phyloP scores from a whole-genome alignment of 2,113 vertebrate species.

The Seriola dumerili region DNA sequence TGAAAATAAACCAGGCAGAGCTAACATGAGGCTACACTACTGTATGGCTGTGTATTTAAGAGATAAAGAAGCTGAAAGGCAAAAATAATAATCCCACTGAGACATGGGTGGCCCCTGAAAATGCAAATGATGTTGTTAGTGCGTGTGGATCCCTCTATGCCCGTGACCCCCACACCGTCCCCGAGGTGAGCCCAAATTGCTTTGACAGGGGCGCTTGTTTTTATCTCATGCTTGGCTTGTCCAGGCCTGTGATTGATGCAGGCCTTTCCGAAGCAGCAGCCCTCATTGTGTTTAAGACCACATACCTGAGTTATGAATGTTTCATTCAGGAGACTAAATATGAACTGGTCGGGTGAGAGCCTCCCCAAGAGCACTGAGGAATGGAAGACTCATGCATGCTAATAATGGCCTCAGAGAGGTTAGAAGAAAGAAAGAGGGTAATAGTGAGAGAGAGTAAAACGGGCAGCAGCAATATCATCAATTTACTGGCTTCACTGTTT shows the following conservation, averaged over 20 bases:
- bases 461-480: not conserved
- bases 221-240: slow-evolving; percentile 71
- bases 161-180: slow-evolving; percentile 34
- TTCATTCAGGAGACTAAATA: slow-evolving; percentile 79
- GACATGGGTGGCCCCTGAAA: slow-evolving; percentile 44
- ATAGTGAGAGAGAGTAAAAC: slow-evolving; percentile 25
- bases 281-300: slow-evolving; percentile 79
- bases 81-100: slow-evolving; percentile 59
- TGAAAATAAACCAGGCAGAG: slow-evolving; percentile 71
- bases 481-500: slow-evolving; percentile 19
- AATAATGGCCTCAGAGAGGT: slow-evolving; percentile 60
- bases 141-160: slow-evolving; percentile 26
- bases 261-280: slow-evolving; percentile 61
- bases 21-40: slow-evolving; percentile 35
- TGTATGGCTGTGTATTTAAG: slow-evolving; percentile 57
- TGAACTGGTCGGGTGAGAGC: slow-evolving; percentile 64
- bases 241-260: slow-evolving; percentile 74
- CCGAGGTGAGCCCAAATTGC: slow-evolving; percentile 62
- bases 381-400: slow-evolving; percentile 59
- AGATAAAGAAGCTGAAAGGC: slow-evolving; percentile 55
- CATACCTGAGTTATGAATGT: slow-evolving; percentile 83
- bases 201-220: slow-evolving; percentile 63
- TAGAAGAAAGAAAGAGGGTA: slow-evolving; percentile 20
- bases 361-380: slow-evolving; percentile 54
- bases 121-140: slow-evolving; percentile 60